Evolutionary conservation across 1,140 invertebrate species (phyloP), one percentile per base, ranked within the genome.

Genomic region (Cherax destructor): DNA sequence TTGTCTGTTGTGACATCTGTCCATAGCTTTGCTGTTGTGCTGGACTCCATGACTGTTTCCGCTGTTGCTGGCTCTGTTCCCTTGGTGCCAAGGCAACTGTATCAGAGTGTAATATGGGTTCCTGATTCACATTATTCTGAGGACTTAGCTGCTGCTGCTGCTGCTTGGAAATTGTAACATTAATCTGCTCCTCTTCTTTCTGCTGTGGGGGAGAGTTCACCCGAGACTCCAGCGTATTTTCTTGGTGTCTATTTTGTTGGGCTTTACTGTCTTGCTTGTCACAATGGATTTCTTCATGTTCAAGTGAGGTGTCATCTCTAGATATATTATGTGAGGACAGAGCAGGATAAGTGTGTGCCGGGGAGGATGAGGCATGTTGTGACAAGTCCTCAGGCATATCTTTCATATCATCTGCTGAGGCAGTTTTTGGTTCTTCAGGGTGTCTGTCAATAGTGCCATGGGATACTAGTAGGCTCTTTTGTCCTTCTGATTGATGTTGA

Each of bases 311-410:
- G 21, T 49, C 52, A 24, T 76, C 56, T 9, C 80, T 61, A 56
- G 52, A 61, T 10, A 49, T 24, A 4, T 61, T n/a, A 21, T 86
- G 84, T 18, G 84, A 49, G 24, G 77, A 30, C 21, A 56, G 86
- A 69, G 65, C 47, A 52, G 59, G 47, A 61, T 69, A 78, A 13
- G 49, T 24, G 9, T 56, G 65, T 18, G 86, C 13, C 4, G 79
- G 47, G 41, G 86, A 81, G 41, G 59, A 50, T 7, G 24, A 41
- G n/a, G 56, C 61, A 41, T 88, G 59, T 30, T 81, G 86, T 21
- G 86, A 88, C 24, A 88, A 61, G 61, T 88, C 86, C 65, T 88
- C 86, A 56, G 86, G 86, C 59, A 88, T 52, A 72, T 88, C 86
- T 72, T 81, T 88, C 24, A n/a, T 50, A n/a, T 79, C 69, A n/a